These are phyloP conservation scores for Drosophila peninsularis DNA, from an alignment of 2,888 invertebrate species.

Conservation along the genomic window DNA sequence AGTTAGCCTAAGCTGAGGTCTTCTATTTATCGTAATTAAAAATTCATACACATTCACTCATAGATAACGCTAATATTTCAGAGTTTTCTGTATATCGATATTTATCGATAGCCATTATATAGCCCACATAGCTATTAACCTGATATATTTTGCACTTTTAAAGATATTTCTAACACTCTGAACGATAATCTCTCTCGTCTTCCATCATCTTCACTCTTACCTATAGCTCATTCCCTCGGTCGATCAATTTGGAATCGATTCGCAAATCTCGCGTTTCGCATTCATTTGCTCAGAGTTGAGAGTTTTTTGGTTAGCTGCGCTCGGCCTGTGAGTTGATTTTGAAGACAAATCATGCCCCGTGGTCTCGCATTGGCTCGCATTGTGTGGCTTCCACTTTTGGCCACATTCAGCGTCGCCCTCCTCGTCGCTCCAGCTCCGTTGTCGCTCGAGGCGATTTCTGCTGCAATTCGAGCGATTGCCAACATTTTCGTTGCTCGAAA, in stretches of 20 bases:
- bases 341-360: constrained; percentile 76
- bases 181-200: not conserved
- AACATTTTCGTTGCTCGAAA: constrained; percentile 58
- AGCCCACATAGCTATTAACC: not conserved
- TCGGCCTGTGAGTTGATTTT: constrained; percentile 50
- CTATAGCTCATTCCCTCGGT: constrained; percentile 39
- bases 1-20: fast-evolving
- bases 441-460: constrained; percentile 61
- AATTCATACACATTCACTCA: too few species aligned
- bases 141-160: not conserved
- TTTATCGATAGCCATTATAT: not conserved
- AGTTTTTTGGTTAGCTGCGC: constrained; percentile 2
- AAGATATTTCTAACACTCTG: not conserved
- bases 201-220: not conserved
- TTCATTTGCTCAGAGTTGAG: constrained; percentile 35
- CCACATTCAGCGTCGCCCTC: constrained; percentile 46
- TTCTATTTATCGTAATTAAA: not conserved
- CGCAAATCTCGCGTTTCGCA: constrained; percentile 20
- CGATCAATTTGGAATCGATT: constrained; percentile 28
- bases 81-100: not conserved
- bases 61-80: not conserved
- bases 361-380: constrained; percentile 47
- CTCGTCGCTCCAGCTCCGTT: constrained; percentile 15
- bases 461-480: constrained; percentile 48
- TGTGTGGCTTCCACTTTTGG: constrained; percentile 66